These are phyloP conservation scores for Cyanoliseus patagonus DNA, from an alignment of 2,113 vertebrate species.

Conservation along the genomic window DNA sequence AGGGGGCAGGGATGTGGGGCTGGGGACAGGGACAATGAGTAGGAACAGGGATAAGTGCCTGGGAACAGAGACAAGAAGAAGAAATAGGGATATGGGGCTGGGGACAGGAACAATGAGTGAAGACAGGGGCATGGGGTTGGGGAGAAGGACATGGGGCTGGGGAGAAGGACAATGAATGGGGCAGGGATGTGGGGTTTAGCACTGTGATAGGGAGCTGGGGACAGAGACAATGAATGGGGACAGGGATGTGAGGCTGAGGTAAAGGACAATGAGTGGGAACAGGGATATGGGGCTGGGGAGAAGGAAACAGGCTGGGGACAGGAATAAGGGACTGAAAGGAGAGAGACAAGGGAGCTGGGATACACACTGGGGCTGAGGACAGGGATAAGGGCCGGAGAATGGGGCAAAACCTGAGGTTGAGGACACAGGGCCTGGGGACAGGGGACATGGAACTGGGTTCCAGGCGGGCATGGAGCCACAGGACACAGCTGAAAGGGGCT, in stretches of 20 bases:
- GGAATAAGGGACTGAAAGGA: not conserved
- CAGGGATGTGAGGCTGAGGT: not conserved
- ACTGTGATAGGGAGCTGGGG: not conserved
- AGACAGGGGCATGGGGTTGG: not conserved
- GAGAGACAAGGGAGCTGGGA: not conserved
- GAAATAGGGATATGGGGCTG: too few relatives aligned
- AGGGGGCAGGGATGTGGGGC: not conserved
- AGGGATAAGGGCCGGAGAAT: not conserved
- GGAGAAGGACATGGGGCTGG: not conserved
- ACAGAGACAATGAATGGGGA: not conserved
- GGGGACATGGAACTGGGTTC: too few relatives aligned
- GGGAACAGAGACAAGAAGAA: too few relatives aligned
- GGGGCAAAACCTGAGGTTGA: not conserved
- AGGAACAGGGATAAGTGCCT: too few relatives aligned
- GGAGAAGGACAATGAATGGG: not conserved
- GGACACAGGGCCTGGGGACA: too few relatives aligned
- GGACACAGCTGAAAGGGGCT: not conserved
- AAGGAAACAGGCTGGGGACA: not conserved
- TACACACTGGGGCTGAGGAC: not conserved
- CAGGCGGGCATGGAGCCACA: not conserved
- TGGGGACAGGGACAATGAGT: not conserved
- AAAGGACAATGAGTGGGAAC: not conserved
- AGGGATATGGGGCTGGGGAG: not conserved
- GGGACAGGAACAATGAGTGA: not conserved
- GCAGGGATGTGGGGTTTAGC: not conserved